A percentile compares a stretch with the other conserved stretches of the same genome.
Evolutionary conservation across 2,888 invertebrate genomes (phyloP).

Genomic region (Mythimna vitellina): DNA sequence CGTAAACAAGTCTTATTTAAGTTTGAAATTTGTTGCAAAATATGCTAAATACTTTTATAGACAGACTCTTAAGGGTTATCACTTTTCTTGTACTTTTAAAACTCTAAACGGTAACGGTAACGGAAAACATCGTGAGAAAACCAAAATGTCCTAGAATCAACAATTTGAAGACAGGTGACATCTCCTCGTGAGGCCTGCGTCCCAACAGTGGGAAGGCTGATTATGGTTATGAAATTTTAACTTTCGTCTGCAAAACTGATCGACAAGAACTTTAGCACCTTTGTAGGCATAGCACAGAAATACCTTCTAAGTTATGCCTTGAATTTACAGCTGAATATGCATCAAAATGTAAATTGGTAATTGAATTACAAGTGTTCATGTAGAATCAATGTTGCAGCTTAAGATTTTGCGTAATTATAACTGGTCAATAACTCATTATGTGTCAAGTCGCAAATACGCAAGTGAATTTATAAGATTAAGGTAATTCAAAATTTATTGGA

Average conservation of each 20-base stretch:
- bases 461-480: constrained; percentile 39
- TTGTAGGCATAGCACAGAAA: background rate
- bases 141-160: too few species aligned
- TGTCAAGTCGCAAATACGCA: constrained; percentile 32
- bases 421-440: constrained; percentile 29
- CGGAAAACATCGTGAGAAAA: too few species aligned
- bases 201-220: too few species aligned
- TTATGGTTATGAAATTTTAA: background rate
- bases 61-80: background rate
- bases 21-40: background rate
- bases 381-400: constrained; percentile 25
- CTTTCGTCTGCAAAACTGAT: background rate
- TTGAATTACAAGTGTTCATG: constrained; percentile 48
- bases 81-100: background rate
- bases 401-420: constrained; percentile 44
- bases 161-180: too few species aligned
- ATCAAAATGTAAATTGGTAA: constrained; percentile 41
- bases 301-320: background rate
- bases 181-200: too few species aligned
- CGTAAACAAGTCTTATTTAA: background rate
- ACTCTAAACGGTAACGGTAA: too few species aligned
- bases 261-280: background rate
- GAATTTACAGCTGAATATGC: background rate
- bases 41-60: background rate
- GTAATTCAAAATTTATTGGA: constrained; percentile 35